Evolutionary conservation across 2,888 invertebrate species (phyloP), one percentile per base, ranked within the genome.

Genomic region (Eledone cirrhosa): DNA sequence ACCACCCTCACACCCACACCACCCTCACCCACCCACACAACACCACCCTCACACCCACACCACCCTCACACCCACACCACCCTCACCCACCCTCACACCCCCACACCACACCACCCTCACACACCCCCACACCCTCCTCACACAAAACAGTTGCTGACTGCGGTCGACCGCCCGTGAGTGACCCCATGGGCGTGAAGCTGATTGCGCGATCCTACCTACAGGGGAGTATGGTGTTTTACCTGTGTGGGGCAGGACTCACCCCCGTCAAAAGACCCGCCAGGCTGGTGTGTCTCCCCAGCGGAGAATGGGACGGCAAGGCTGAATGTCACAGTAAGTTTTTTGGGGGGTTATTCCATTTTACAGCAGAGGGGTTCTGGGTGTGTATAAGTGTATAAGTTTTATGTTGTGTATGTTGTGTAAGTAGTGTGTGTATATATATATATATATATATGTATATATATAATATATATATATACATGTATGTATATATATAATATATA

Each of bases 201-300:
- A 77, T 85, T n/a, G 89, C 89, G 2, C 79, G 82, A 1, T 86
- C 84, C 8, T 89, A 84, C 78, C 82, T 81, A 79, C 88, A 85
- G 80, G 86, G 86, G 19, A 88, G 89, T 82, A 72, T 82, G 72
- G 84, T 89, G 13, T 81, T 80, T 29, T 89, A 84, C 80, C 81
- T 85, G 78, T 90, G 90, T 83, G 82, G 88, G 16, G 84, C 85
- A 19, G 89, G 90, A 0, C 84, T 89, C 19, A 53, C 80, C 11
- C 88, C 90, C 5, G 81, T 81, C 19, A 80, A 81, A 69, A 82
- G 82, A 8, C 86, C 85, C 11, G 83, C 88, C 3, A 81, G 85
- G 3, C 80, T 89, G 80, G 90, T 92, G 5, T 94, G 94, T 84
- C 87, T 91, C 31, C 92, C 92, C 69, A 92, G 92, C 81, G 94